Evolutionary conservation across 2,888 invertebrate genomes (phyloP).

Genomic region (Euproctis similis): DNA sequence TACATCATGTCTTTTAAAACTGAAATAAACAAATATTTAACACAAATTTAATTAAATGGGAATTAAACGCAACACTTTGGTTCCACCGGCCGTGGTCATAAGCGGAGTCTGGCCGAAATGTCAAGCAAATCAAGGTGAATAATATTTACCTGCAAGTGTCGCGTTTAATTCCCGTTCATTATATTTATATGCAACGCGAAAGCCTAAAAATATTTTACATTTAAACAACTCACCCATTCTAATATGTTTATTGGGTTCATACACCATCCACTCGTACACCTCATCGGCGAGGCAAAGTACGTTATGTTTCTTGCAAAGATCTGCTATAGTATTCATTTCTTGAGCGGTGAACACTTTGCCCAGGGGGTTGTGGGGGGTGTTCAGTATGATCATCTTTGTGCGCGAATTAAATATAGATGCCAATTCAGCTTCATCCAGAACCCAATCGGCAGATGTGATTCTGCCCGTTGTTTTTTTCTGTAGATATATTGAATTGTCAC

Average conservation of each 20-base stretch:
- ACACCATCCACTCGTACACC: constrained; percentile 98
- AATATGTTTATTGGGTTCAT: constrained; percentile 86
- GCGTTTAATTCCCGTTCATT: too few species aligned
- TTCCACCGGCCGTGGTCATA: too few species aligned
- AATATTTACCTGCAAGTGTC: too few species aligned
- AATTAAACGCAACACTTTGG: too few species aligned
- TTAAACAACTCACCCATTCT: constrained; percentile 85
- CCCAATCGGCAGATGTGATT: constrained; percentile 89
- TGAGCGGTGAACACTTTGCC: constrained; percentile 87
- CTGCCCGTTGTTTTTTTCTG: constrained; percentile 43
- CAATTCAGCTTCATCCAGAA: constrained; percentile 88
- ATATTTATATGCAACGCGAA: too few species aligned
- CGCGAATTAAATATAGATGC: constrained; percentile 86
- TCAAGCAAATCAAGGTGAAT: too few species aligned
- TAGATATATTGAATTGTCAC: too few species aligned
- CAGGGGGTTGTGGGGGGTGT: constrained; percentile 98
- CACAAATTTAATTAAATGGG: too few species aligned
- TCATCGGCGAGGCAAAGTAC: constrained; percentile 96
- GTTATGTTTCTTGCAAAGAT: constrained; percentile 93
- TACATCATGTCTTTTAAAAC: too few species aligned
- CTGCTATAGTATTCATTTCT: constrained; percentile 86
- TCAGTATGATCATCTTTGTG: constrained; percentile 96
- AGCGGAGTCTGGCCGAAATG: too few species aligned
- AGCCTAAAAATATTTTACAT: too few species aligned
- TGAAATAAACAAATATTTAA: too few species aligned